phyloP scores from a whole-genome alignment of 2,888 invertebrate species.

The Entomobrya multifasciata region DNA sequence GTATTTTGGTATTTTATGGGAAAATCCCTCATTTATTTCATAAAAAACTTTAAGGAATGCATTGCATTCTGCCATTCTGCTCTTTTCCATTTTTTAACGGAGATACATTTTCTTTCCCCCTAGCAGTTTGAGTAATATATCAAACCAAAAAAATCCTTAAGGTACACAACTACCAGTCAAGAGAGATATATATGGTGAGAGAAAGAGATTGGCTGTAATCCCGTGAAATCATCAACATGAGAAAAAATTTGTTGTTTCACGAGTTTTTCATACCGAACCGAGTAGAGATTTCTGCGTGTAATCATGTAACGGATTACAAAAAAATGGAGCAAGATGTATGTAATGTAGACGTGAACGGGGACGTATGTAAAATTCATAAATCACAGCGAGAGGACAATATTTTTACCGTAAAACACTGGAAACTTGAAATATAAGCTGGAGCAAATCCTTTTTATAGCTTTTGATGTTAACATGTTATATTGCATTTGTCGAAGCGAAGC shows the following conservation, averaged over 20 bases:
- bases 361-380: conserved; percentile 66
- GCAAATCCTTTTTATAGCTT: conserved; percentile 61
- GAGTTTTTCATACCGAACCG: background rate
- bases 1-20: no score
- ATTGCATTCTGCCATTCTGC: background rate
- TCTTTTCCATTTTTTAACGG: conserved; percentile 16
- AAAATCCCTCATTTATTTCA: conserved; percentile 20
- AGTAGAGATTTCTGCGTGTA: conserved; percentile 12
- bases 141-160: conserved; percentile 57
- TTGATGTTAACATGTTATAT: conserved; percentile 38
- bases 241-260: conserved; percentile 69
- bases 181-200: background rate
- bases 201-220: conserved; percentile 57
- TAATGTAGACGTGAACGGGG: conserved; percentile 21
- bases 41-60: conserved; percentile 50
- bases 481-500: conserved; percentile 32
- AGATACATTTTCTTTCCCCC: conserved; percentile 30
- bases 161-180: conserved; percentile 55
- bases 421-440: conserved; percentile 24
- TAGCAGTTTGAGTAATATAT: conserved; percentile 51
- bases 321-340: background rate
- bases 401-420: conserved; percentile 29
- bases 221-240: conserved; percentile 63
- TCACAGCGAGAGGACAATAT: conserved; percentile 63
- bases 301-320: conserved; percentile 55